Conservation (phyloP, 2,797 vertebrate species). For the Mus spretus region DNA sequence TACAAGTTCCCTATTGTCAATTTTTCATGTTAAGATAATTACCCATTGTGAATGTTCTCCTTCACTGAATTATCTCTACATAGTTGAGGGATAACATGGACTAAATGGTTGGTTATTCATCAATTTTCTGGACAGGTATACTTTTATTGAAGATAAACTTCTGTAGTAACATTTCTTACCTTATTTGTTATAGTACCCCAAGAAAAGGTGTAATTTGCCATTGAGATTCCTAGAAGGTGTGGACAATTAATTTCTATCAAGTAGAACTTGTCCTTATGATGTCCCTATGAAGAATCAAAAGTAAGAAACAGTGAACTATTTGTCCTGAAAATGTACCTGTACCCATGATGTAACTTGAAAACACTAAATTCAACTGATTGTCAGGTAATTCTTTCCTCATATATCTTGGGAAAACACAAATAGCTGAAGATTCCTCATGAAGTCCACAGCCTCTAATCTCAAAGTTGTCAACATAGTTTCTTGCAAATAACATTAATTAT, state of each 20-base stretch:
- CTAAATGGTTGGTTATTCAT: neutral
- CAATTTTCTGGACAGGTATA: neutral
- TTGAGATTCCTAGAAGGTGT: neutral
- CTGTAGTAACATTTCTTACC: neutral
- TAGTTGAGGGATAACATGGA: neutral
- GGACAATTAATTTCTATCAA: slow-evolving; percentile 9
- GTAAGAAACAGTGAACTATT: neutral
- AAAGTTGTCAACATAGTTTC: neutral
- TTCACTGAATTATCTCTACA: neutral
- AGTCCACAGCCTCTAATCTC: neutral
- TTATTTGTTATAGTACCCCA: neutral
- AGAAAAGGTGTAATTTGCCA: slow-evolving; percentile 3
- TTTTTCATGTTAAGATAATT: neutral
- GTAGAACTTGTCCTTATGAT: neutral
- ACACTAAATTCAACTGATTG: neutral
- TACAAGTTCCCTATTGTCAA: neutral
- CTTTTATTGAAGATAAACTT: slow-evolving; percentile 31
- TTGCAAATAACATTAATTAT: neutral
- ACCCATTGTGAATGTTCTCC: neutral
- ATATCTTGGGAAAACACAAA: neutral
- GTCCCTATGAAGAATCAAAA: slow-evolving; percentile 19
- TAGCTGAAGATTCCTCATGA: neutral
- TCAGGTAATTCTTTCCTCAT: neutral
- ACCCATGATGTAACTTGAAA: neutral
- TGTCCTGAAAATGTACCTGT: neutral